Percentiles rank a stretch among this genome's conserved stretches.
Conservation (phyloP, 1,140 invertebrate genomes). For the Cydia amplana region DNA sequence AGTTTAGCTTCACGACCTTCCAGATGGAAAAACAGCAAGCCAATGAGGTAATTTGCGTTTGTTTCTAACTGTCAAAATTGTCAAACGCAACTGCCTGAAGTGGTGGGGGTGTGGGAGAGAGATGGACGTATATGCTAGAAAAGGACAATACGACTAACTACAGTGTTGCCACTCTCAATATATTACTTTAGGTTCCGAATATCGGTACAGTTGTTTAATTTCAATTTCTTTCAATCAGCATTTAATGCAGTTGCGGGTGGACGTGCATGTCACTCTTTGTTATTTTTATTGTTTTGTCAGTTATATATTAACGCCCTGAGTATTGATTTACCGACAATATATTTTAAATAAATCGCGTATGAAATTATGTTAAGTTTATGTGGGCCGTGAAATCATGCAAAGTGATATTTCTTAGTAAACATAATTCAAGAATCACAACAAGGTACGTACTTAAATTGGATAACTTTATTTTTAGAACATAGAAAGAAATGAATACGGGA, state of each 20-base stretch:
- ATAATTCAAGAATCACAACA: neutral
- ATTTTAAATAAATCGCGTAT: neutral
- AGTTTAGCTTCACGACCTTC: no score
- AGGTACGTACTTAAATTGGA: slow-evolving; percentile 4
- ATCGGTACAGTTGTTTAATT: no score
- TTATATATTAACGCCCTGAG: neutral
- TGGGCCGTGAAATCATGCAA: neutral
- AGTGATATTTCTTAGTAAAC: slow-evolving; percentile 1
- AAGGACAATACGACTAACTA: no score
- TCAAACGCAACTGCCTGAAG: no score
- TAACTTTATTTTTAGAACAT: neutral
- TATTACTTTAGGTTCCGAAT: no score
- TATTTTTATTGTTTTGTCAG: neutral
- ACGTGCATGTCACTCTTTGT: neutral
- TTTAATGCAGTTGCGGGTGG: neutral
- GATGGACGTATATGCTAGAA: no score
- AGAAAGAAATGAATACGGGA: no score
- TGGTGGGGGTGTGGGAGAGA: no score
- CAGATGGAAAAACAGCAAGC: no score
- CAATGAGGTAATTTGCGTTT: no score
- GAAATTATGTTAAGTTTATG: neutral
- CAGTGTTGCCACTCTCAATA: no score
- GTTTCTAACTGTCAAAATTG: no score
- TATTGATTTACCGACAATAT: neutral
- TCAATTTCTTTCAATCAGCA: neutral